These are phyloP conservation scores for Pelusios castaneus DNA, from an alignment of 2,113 vertebrate species.

Conservation along the genomic window DNA sequence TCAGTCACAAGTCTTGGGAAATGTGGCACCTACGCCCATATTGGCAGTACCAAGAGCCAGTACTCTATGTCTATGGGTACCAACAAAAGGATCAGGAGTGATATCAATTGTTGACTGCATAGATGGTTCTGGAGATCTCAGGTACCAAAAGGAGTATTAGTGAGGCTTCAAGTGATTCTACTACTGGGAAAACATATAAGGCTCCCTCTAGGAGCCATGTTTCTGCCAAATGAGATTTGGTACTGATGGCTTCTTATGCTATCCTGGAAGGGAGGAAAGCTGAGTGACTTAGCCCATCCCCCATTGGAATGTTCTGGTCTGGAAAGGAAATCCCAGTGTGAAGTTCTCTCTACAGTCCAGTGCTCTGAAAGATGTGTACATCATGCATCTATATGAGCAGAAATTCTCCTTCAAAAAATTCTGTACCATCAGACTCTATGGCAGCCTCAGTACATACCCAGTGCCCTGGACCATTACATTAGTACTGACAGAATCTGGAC, in stretches of 20 bases:
- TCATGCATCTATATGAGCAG: not conserved
- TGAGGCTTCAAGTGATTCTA: not conserved
- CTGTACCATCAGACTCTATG: not conserved
- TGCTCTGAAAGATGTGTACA: too few relatives aligned
- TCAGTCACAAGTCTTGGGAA: not conserved
- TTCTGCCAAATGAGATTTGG: not conserved
- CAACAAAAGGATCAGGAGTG: not conserved
- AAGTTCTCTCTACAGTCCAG: too few relatives aligned
- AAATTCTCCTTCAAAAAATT: not conserved
- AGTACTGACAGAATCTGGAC: not conserved
- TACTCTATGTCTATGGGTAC: not conserved
- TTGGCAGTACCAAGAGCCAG: not conserved
- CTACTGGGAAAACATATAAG: not conserved
- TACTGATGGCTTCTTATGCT: not conserved
- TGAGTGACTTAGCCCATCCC: too few relatives aligned
- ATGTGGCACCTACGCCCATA: not conserved
- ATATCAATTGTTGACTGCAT: not conserved
- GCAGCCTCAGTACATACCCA: not conserved
- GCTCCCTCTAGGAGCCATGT: not conserved
- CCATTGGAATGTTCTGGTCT: too few relatives aligned
- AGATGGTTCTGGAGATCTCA: not conserved
- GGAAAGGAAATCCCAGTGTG: too few relatives aligned
- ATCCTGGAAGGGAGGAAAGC: too few relatives aligned
- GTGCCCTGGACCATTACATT: not conserved
- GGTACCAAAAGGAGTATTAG: not conserved